Evolutionary conservation across 1,140 invertebrate genomes (phyloP).

Genomic region (Bombus turneri): DNA sequence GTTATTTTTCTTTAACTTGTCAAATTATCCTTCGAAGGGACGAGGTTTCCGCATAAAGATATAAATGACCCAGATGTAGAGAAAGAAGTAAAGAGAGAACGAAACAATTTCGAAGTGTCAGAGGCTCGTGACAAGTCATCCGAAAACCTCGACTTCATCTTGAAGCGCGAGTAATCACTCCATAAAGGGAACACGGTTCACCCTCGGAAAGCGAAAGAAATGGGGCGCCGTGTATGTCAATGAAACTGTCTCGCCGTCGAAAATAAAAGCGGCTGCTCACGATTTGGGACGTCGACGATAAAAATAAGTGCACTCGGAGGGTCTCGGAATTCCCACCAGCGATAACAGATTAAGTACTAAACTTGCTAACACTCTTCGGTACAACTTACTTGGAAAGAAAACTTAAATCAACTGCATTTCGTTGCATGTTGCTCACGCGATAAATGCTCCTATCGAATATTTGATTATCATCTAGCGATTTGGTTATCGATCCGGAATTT

Average conservation of each 20-base stretch:
- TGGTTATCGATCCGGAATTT: no score
- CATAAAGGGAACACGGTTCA: slow-evolving; percentile 44
- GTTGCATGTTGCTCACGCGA: not conserved
- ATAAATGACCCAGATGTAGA: not conserved
- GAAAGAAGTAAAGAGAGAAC: no score
- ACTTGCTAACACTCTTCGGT: not conserved
- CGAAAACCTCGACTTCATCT: slow-evolving; percentile 6
- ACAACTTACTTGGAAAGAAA: not conserved
- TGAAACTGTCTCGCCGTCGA: slow-evolving; percentile 55
- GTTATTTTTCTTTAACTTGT: no score
- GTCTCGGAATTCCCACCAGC: slow-evolving; percentile 40
- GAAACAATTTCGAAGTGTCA: not conserved
- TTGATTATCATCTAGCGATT: no score
- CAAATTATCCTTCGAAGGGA: no score
- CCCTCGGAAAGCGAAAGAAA: slow-evolving; percentile 39
- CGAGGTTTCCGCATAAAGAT: no score
- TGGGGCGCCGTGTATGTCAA: slow-evolving; percentile 51
- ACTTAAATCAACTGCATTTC: not conserved
- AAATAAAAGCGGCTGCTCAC: slow-evolving; percentile 57
- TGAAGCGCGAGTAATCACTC: slow-evolving; percentile 51
- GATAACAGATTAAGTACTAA: slow-evolving; percentile 57
- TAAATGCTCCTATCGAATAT: not conserved
- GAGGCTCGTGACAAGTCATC: not conserved
- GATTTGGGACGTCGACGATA: slow-evolving; percentile 59
- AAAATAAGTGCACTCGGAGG: slow-evolving; percentile 60